Percentiles rank a stretch among this genome's conserved stretches.
These are phyloP conservation scores for Frankliniella intonsa DNA, from an alignment of 2,888 invertebrate genomes.

Conservation along the genomic window DNA sequence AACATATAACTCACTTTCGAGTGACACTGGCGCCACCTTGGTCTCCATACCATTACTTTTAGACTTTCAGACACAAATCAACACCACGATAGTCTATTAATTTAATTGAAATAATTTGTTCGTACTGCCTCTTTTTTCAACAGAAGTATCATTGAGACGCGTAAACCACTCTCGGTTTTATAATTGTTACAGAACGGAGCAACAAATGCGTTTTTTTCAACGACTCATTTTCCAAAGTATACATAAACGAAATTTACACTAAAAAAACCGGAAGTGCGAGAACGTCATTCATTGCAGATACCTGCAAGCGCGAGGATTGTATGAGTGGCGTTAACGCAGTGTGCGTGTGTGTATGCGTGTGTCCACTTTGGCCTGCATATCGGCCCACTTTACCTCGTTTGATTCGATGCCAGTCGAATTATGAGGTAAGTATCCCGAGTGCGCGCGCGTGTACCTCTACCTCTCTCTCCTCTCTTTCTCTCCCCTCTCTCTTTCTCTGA, in stretches of 20 bases:
- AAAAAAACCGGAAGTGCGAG: too few relatives aligned
- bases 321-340: neutral
- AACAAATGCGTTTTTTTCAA: too few relatives aligned
- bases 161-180: too few relatives aligned
- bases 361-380: neutral
- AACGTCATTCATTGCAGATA: too few relatives aligned
- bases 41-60: neutral
- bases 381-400: neutral
- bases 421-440: neutral
- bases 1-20: neutral
- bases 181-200: too few relatives aligned
- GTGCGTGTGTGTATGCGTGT: neutral
- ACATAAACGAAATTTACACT: too few relatives aligned
- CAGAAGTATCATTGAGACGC: too few relatives aligned
- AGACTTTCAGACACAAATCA: neutral
- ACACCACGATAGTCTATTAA: neutral
- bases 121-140: too few relatives aligned
- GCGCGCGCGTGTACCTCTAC: neutral
- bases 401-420: slow-evolving; percentile 1
- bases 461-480: neutral
- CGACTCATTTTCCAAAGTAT: too few relatives aligned
- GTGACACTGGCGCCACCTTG: neutral
- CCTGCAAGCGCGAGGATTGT: too few relatives aligned
- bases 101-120: too few relatives aligned
- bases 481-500: neutral